Percentiles rank a stretch among this genome's conserved stretches.
Conservation (phyloP, 1,140 invertebrate genomes). For the Druon quercuslanigerum region DNA sequence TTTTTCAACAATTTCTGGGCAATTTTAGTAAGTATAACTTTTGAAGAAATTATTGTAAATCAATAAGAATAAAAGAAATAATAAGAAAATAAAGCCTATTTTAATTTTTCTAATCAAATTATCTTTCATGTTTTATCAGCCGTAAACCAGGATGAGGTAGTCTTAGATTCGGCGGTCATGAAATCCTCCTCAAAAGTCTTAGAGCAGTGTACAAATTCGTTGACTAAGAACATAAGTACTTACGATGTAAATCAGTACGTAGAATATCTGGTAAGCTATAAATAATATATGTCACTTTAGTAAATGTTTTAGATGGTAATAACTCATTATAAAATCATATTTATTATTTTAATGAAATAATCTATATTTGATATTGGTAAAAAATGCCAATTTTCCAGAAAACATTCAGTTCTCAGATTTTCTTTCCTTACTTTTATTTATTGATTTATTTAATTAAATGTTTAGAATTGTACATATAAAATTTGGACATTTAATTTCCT, state of each 20-base stretch:
- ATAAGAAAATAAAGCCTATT: too few species aligned
- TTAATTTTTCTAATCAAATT: too few species aligned
- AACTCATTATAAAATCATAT: too few species aligned
- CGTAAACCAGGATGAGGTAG: slow-evolving; percentile 62
- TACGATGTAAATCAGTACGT: slow-evolving; percentile 62
- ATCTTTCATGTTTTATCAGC: slow-evolving; percentile 20
- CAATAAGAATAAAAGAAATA: too few species aligned
- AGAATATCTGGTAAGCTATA: slow-evolving; percentile 59
- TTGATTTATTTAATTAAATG: too few species aligned
- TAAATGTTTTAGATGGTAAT: not conserved
- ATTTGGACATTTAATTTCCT: too few species aligned
- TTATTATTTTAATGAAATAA: too few species aligned
- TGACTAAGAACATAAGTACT: slow-evolving; percentile 58
- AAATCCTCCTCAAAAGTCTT: slow-evolving; percentile 63
- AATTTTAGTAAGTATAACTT: too few species aligned
- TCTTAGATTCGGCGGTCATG: slow-evolving; percentile 69
- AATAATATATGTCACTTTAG: not conserved
- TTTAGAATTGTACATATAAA: too few species aligned
- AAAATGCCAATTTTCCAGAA: not conserved
- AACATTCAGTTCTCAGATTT: too few species aligned
- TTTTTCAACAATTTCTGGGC: not conserved
- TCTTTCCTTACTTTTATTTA: too few species aligned
- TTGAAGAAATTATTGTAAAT: too few species aligned
- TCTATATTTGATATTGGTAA: not conserved
- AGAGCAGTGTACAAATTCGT: slow-evolving; percentile 54